Base-by-base conservation (phyloP, 2,113 vertebrate species). In the Lophochroa leadbeateri region DNA sequence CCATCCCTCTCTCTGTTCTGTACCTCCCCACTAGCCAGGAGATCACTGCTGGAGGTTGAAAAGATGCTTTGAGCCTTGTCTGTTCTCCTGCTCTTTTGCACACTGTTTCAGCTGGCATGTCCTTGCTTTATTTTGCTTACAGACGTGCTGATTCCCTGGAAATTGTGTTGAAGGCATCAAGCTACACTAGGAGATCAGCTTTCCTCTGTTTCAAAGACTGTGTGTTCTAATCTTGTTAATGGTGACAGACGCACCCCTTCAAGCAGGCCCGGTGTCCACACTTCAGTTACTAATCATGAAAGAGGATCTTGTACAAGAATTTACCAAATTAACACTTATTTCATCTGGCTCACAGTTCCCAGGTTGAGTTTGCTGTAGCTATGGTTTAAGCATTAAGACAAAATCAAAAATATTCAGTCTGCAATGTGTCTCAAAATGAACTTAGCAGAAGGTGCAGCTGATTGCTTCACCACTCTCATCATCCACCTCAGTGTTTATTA, bases 261-360 rank as follows among this genome's bases (percentile, higher is more conserved):
- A 85, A 89, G 87, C 69, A 91, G 78, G 44, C 19, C 64, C 2
- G 0, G 37, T 37, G 82, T 95, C 96, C 87, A 63, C 91, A 91
- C 88, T 76, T 96, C 92, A 81, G 57, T 88, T 93, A 57, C 82
- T 93, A 94, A 92, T 84, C 80, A 86, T 69, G 92, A 96, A 96
- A 97, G 71, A 90, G 43, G 64, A 94, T 81, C 95, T 94, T 79
- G 84, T 91, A 94, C 58, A 89, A 88, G 72, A 97, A 91, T 95
- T 94, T 92, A 86, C 80, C 90, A 97, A 96, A 96, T 93, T 97
- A 96, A 86, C 96, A 90, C 92, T 94, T 95, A 81, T 86, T 96
- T 96, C 79, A 69, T 92, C 84, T 91, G 84, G 50, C 18, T 94
- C 15, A 18, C 76, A 91, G 31, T 82, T 91, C 64, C 72, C 68